These are phyloP conservation scores for Neoitamus cyanurus DNA, from an alignment of 2,888 invertebrate genomes.

Conservation along the genomic window DNA sequence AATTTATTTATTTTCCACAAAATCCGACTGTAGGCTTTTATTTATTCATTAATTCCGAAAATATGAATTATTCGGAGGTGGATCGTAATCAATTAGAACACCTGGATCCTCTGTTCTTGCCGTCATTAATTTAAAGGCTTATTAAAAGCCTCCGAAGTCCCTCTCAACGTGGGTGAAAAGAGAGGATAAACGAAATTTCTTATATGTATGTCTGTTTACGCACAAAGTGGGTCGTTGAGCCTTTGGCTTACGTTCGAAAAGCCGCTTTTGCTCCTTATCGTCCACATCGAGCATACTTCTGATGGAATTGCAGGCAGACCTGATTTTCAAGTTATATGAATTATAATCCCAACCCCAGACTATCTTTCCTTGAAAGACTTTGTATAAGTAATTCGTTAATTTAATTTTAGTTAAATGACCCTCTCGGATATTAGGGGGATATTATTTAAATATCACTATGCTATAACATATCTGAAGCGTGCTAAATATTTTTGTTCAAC, in stretches of 20 bases:
- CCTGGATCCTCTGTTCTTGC: not conserved
- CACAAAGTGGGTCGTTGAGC: not conserved
- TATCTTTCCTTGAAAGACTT: not conserved
- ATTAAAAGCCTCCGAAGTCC: not conserved
- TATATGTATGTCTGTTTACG: not conserved
- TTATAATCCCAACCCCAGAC: not conserved
- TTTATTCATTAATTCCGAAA: slow-evolving; percentile 19
- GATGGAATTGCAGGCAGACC: not conserved
- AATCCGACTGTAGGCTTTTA: not conserved
- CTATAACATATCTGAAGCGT: too few species aligned
- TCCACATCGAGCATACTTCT: not conserved
- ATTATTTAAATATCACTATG: too few species aligned
- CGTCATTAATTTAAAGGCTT: not conserved
- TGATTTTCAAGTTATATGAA: not conserved
- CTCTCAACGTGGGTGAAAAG: not conserved
- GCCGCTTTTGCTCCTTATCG: not conserved
- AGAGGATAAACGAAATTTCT: not conserved
- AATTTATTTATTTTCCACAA: slow-evolving; percentile 11
- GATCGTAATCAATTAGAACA: not conserved
- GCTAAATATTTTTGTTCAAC: too few species aligned
- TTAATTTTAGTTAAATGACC: too few species aligned
- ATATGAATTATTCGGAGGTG: not conserved
- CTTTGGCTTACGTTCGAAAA: not conserved
- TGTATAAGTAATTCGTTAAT: not conserved
- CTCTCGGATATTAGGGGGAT: too few species aligned